Evolutionary conservation across 2,797 vertebrate genomes (phyloP).

Genomic region (Spinus olivaceus): DNA sequence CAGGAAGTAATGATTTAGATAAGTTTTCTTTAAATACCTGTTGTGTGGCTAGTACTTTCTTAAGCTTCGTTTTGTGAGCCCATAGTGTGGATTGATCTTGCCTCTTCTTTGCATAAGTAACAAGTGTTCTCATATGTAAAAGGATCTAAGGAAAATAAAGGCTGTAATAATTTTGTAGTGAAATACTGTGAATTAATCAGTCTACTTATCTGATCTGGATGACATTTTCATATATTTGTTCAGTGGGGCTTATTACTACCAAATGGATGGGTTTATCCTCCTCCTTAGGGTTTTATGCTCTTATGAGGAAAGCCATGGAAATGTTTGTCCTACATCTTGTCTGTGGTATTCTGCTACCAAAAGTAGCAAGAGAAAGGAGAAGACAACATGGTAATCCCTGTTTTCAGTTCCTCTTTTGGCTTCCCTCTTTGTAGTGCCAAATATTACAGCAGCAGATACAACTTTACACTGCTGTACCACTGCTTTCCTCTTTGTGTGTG

Average conservation of each 20-base stretch:
- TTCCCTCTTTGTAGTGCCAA: neutral
- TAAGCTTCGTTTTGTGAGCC: neutral
- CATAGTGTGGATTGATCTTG: neutral
- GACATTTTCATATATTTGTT: neutral
- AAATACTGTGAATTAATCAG: neutral
- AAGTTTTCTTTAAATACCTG: neutral
- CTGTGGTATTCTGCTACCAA: neutral
- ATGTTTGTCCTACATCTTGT: neutral
- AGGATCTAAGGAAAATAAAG: neutral
- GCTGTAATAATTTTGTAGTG: neutral
- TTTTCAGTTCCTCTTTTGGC: neutral
- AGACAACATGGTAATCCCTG: neutral
- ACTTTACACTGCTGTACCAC: rapidly evolving
- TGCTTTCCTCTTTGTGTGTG: neutral
- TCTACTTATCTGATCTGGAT: neutral
- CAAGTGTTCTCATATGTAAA: neutral
- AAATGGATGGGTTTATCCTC: neutral
- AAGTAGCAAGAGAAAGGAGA: neutral
- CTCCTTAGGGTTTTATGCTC: neutral
- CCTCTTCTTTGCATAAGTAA: neutral
- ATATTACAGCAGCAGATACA: neutral
- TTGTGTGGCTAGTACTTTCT: neutral
- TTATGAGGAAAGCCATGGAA: neutral
- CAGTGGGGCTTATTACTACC: neutral
- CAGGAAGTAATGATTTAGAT: neutral